Conservation (phyloP, 2,113 vertebrate species). For the Vidua macroura region DNA sequence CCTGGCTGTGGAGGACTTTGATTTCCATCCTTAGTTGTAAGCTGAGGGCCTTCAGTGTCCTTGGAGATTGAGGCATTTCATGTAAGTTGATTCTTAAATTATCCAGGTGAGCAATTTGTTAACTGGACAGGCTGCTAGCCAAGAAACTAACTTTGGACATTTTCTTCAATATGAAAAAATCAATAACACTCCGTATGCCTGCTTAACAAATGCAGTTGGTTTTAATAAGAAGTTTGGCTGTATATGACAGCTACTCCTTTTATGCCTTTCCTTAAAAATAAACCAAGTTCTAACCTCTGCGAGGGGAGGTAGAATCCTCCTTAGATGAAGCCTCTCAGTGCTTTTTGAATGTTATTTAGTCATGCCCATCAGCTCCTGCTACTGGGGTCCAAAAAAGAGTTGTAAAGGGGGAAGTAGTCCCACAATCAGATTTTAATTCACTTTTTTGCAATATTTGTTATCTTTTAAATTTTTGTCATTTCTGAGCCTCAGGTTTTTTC, state of each 20-base stretch:
- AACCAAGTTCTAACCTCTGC: neutral
- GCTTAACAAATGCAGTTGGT: neutral
- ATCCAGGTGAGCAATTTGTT: neutral
- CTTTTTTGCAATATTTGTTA: neutral
- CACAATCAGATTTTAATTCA: neutral
- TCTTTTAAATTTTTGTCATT: neutral
- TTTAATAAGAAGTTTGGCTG: neutral
- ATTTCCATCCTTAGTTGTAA: neutral
- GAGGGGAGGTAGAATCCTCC: neutral
- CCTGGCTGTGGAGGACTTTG: neutral
- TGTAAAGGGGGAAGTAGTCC: neutral
- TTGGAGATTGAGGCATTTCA: neutral
- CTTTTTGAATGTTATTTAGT: neutral
- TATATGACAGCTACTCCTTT: neutral
- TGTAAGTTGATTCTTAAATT: neutral
- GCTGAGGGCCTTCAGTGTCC: neutral
- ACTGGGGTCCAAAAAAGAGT: neutral
- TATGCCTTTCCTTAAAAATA: neutral
- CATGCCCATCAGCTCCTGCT: neutral
- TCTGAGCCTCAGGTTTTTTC: neutral
- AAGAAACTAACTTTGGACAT: neutral
- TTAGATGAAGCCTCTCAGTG: neutral
- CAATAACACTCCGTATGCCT: accelerated
- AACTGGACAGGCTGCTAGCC: neutral
- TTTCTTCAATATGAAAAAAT: slow-evolving; percentile 10